A percentile compares a stretch with the other conserved stretches of the same genome.
These are phyloP conservation scores for Gymnoscopelus microlampas DNA, from an alignment of 2,797 vertebrate genomes.

Conservation along the genomic window DNA sequence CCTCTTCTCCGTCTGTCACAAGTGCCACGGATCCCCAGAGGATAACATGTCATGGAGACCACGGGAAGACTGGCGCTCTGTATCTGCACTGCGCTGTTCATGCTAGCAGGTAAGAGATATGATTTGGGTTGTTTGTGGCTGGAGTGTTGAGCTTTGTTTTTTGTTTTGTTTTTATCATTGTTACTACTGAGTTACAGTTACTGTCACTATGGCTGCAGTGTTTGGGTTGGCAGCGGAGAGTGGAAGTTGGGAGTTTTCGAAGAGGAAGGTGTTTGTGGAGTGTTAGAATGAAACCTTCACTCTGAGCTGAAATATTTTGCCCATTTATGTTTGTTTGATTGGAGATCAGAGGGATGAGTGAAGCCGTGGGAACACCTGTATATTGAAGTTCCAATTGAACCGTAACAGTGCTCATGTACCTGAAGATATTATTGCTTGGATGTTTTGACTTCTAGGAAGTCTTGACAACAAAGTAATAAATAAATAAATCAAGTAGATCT, in stretches of 20 bases:
- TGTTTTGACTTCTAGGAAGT: conserved; percentile 6
- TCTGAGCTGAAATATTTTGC: conserved; percentile 19
- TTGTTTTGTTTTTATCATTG: conserved; percentile 5
- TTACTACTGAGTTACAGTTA: conserved; percentile 19
- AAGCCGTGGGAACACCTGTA: conserved; percentile 1
- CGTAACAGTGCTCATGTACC: no score
- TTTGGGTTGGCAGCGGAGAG: conserved; percentile 30
- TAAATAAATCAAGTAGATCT: conserved; percentile 3
- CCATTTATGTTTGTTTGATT: background rate
- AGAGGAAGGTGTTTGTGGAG: background rate
- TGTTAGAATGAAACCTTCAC: background rate
- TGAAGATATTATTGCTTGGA: background rate
- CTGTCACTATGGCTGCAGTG: conserved; percentile 48
- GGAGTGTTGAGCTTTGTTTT: background rate
- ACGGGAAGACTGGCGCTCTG: conserved; percentile 53
- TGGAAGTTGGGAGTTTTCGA: conserved; percentile 25
- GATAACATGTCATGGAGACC: conserved; percentile 90
- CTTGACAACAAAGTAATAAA: background rate
- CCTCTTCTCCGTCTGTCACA: conserved; percentile 55
- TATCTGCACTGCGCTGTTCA: conserved; percentile 59
- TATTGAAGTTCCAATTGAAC: no score
- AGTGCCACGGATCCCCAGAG: conserved; percentile 67
- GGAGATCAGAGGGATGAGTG: conserved; percentile 5
- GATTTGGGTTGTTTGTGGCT: background rate
- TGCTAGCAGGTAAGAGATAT: conserved; percentile 76